Base-by-base conservation (phyloP, 1,140 invertebrate species). In the Palaemon carinicauda region DNA sequence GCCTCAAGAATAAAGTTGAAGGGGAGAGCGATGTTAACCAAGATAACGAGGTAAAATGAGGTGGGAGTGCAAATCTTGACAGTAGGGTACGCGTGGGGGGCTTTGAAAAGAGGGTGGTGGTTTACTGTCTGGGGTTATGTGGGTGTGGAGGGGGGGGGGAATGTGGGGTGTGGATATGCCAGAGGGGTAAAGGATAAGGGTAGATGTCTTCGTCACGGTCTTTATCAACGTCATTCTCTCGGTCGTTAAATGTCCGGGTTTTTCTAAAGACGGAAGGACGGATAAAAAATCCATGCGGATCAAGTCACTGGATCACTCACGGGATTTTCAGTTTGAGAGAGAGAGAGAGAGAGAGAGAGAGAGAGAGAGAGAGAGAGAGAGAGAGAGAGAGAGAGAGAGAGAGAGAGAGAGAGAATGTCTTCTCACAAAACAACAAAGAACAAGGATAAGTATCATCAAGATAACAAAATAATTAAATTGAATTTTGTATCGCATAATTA, bases 221-320 rank as follows among this genome's bases (percentile, higher is more conserved):
- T 85, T 84, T 85, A 85, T 85, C 82, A 85, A 78, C 82, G 82
- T 85, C 82, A 85, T 53, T 85, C 82, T 78, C 74, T 85, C 69
- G 74, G 54, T 85, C 82, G 82, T 85, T 85, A 85, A 78, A 79
- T 75, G 82, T 85, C 82, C 82, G 74, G 54, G n/a, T 78, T 79
- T 79, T 85, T 85, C 51, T 69, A 69, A 19, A 24, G 71, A 75
- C 71, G 71, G 81, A 74, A 83, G 73, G 81, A 75, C 71, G 71
- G 81, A 75, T 56, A 33, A 83, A 83, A 83, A 83, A 75, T 31
- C 10, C 53, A 29, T 69, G 65, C 75, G 81, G 81, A 52, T 83
- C 33, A 54, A 86, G 41, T 50, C 65, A 80, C 53, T 78, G 51
- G 77, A 79, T 27, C 27, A 9, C 19, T 21, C 19, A 9, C 7